A percentile compares a stretch with the other conserved stretches of the same genome.
Conservation (phyloP, 2,113 vertebrate species). For the cat (Felis catus) region F.catus_Fca126_mat1.0 CM031425.1:444501-445000, state of each 20-base stretch:
- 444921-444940: background rate
- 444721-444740: background rate
- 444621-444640: background rate
- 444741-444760: background rate
- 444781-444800: background rate
- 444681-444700: background rate
- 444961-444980: background rate
- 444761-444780: background rate
- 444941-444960: background rate
- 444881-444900: background rate
- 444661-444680: background rate
- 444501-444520: background rate
- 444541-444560: background rate
- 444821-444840: background rate
- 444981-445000: background rate
- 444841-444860: background rate
- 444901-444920: background rate
- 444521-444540: background rate
- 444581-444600: background rate
- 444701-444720: background rate
- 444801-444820: background rate
- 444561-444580: background rate
- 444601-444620: background rate
- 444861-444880: background rate
- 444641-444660: accelerated